Percentiles rank a stretch among this genome's conserved stretches.
These are phyloP conservation scores for Drosophila acutilabella DNA, from an alignment of 2,888 invertebrate species.

Conservation along the genomic window DNA sequence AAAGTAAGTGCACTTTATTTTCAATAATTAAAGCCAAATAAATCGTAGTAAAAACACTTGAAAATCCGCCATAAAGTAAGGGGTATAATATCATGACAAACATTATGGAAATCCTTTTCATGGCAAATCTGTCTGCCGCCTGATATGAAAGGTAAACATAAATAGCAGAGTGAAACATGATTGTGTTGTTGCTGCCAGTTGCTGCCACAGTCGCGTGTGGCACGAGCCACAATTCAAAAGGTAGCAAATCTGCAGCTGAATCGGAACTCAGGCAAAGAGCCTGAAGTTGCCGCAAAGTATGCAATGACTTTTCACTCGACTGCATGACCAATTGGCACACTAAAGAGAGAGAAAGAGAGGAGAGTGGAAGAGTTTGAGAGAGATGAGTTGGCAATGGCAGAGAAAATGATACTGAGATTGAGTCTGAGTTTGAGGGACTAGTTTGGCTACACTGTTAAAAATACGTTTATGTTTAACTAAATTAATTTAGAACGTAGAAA, in stretches of 20 bases:
- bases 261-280: slow-evolving; percentile 72
- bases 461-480: no score
- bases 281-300: slow-evolving; percentile 79
- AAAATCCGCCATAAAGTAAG: background rate
- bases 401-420: background rate
- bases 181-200: slow-evolving; percentile 23
- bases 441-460: background rate
- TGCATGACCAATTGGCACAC: slow-evolving; percentile 52
- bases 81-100: slow-evolving; percentile 11
- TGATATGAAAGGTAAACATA: slow-evolving; percentile 51
- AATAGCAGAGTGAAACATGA: slow-evolving; percentile 27
- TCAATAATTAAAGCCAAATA: slow-evolving; percentile 12
- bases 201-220: slow-evolving; percentile 21
- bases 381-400: background rate
- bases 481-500: no score
- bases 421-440: background rate
- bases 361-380: background rate
- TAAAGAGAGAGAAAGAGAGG: background rate
- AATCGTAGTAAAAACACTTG: background rate
- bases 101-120: slow-evolving; percentile 14
- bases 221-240: slow-evolving; percentile 52
- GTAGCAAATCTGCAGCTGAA: slow-evolving; percentile 42
- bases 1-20: background rate
- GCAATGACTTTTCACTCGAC: slow-evolving; percentile 57
- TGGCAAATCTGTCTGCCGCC: slow-evolving; percentile 32